Conservation (phyloP, 1,140 invertebrate species). For the Sminthurides bifidus region DNA sequence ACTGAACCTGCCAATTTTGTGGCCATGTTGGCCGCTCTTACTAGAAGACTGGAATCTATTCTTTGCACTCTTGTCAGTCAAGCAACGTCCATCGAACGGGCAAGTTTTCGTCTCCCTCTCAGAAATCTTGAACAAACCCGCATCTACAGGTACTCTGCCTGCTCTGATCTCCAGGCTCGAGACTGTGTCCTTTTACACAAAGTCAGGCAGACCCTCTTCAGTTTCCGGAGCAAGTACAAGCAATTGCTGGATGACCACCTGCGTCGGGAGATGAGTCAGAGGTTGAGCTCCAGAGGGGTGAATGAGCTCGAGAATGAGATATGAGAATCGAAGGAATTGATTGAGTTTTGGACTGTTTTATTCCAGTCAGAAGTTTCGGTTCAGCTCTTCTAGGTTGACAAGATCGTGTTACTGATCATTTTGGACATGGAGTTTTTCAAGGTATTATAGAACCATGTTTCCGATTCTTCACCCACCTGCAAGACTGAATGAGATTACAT, state of each 20-base stretch:
- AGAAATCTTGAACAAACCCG: conserved; percentile 1
- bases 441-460: too few relatives aligned
- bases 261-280: background rate
- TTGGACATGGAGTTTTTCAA: too few relatives aligned
- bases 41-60: conserved; percentile 12
- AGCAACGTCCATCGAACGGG: conserved; percentile 7
- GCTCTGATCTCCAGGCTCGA: conserved; percentile 15
- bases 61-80: conserved; percentile 18
- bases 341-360: too few relatives aligned
- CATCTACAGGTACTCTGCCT: conserved; percentile 15
- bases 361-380: too few relatives aligned
- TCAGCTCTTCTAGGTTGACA: too few relatives aligned
- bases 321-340: background rate
- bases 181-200: conserved; percentile 25
- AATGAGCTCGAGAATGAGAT: background rate
- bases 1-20: conserved; percentile 13
- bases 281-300: background rate
- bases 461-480: too few relatives aligned
- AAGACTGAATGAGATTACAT: too few relatives aligned
- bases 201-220: conserved; percentile 2
- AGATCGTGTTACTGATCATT: too few relatives aligned
- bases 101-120: conserved; percentile 10
- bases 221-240: background rate
- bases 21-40: background rate
- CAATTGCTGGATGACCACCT: background rate